These are phyloP conservation scores for Itoplectis maculator DNA, from an alignment of 2,888 invertebrate genomes.

Conservation along the genomic window DNA sequence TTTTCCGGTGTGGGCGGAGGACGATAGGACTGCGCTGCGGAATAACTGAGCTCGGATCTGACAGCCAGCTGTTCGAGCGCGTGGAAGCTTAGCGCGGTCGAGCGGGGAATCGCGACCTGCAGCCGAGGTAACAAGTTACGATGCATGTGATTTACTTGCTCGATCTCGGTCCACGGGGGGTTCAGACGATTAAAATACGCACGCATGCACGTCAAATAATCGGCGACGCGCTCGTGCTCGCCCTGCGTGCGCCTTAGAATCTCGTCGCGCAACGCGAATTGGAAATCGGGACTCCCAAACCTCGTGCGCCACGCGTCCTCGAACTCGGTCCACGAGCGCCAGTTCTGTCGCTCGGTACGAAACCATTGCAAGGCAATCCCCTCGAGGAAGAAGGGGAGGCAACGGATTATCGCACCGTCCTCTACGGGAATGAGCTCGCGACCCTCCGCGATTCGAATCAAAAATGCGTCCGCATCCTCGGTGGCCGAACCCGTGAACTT, in stretches of 20 bases:
- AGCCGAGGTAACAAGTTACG: background rate
- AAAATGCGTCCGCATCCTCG: background rate
- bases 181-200: background rate
- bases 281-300: background rate
- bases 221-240: background rate
- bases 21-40: background rate
- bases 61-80: background rate
- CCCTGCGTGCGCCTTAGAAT: background rate
- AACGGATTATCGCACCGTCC: background rate
- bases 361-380: constrained; percentile 3
- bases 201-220: background rate
- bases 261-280: background rate
- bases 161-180: background rate
- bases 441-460: background rate
- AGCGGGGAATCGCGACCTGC: background rate
- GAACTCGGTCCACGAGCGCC: background rate
- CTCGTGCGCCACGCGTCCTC: background rate
- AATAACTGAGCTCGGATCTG: background rate
- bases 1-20: background rate
- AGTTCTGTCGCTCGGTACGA: background rate
- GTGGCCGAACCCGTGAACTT: background rate
- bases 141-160: background rate
- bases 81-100: background rate
- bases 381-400: too few species aligned
- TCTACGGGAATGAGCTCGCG: background rate